phyloP scores from a whole-genome alignment of 2,113 vertebrate species.

The Reinhardtius hippoglossoides region DNA sequence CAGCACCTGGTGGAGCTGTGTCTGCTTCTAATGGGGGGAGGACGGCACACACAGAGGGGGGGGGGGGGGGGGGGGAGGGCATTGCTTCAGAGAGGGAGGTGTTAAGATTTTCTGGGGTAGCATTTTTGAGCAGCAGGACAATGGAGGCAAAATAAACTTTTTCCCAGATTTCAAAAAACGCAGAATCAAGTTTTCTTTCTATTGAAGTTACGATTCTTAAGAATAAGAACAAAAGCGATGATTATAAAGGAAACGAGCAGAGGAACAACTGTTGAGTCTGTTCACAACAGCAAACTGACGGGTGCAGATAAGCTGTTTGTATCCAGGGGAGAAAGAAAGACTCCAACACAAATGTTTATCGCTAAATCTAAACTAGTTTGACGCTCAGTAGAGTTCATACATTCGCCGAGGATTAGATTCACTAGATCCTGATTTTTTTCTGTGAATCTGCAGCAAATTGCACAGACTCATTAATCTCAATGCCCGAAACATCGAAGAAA shows the following conservation, averaged over 20 bases:
- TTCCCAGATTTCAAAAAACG: background rate
- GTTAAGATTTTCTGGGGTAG: background rate
- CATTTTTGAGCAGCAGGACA: background rate
- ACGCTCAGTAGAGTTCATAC: too few relatives aligned
- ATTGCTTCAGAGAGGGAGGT: conserved; percentile 20
- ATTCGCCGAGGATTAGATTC: too few relatives aligned
- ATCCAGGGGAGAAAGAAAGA: background rate
- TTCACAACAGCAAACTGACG: too few relatives aligned
- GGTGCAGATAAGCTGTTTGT: background rate
- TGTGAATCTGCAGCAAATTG: too few relatives aligned
- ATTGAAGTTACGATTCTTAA: too few relatives aligned
- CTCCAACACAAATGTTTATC: background rate
- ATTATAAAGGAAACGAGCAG: background rate
- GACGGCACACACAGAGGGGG: conserved; percentile 19
- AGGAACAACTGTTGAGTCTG: background rate
- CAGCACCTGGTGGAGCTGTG: conserved; percentile 76
- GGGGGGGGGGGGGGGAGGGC: background rate
- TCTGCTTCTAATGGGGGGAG: conserved; percentile 63
- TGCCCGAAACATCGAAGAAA: too few relatives aligned
- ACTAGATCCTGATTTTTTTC: too few relatives aligned
- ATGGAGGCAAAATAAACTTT: background rate
- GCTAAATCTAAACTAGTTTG: too few relatives aligned
- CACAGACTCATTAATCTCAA: too few relatives aligned
- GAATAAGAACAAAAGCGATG: too few relatives aligned
- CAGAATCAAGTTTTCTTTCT: background rate